Conservation (phyloP, 2,888 invertebrate species). For the Heliconius ismenius region DNA sequence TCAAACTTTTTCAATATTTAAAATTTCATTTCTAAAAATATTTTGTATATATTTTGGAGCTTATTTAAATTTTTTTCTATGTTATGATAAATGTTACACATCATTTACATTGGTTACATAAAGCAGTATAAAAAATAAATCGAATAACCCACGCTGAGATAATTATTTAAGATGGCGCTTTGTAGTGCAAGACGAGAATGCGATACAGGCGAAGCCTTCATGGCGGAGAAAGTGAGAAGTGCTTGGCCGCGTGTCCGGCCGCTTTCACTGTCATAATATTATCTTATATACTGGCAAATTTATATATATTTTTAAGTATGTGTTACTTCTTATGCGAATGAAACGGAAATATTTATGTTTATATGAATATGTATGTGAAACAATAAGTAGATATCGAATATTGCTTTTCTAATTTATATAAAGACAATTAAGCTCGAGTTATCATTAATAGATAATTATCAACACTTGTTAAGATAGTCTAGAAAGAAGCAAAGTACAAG, state of each 20-base stretch:
- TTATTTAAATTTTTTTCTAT: no score
- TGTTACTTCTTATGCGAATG: background rate
- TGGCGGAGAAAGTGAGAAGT: slow-evolving; percentile 38
- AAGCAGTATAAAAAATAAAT: background rate
- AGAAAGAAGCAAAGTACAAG: no score
- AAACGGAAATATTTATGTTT: background rate
- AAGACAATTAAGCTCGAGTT: background rate
- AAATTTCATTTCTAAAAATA: no score
- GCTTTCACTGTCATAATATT: slow-evolving; percentile 38
- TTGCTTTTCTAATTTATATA: background rate
- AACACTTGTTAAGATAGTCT: no score
- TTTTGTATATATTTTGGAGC: no score
- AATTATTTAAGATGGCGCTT: no score
- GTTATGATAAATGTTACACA: no score
- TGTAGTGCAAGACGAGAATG: slow-evolving; percentile 30
- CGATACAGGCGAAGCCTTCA: slow-evolving; percentile 26
- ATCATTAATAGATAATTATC: background rate
- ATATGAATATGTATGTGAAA: background rate
- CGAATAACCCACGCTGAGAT: background rate
- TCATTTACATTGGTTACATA: no score
- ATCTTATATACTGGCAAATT: slow-evolving; percentile 20
- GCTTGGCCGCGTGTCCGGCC: slow-evolving; percentile 34
- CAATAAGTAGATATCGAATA: background rate
- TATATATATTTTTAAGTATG: background rate
- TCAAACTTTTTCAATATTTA: no score